Evolutionary conservation across 2,113 vertebrate species (phyloP), one percentile per base, ranked within the genome.

Genomic region (Gallinago media): DNA sequence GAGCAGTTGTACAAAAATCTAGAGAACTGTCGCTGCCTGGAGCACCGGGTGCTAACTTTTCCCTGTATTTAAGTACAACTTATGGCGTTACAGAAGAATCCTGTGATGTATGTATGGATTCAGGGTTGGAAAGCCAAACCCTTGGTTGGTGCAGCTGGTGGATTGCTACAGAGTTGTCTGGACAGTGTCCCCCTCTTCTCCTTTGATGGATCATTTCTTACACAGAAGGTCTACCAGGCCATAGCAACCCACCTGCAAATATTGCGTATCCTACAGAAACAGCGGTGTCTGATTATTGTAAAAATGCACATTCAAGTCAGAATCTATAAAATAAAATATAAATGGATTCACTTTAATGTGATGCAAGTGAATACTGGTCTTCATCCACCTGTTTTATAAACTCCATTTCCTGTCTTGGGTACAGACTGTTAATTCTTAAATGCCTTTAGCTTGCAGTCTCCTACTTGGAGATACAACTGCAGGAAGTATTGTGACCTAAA

Each of bases 401-500:
- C 68, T 89, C 93, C 76, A 82, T 86, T 78, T 95, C 72, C 40
- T 55, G 78, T 88, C 87, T 85, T 18, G 18, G 38, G 79, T 92
- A 58, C 65, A 95, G 92, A 73, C 49, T 92, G 96, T 96, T 97
- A 97, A 96, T 96, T 96, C 95, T 85, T 87, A 91, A 96, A 91
- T 56, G 93, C 86, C 49, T 96, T 89, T 23, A 77, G 79, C 54
- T 94, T 78, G 83, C 81, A 81, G 36, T 78, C 70, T 96, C 73
- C 89, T 96, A 25, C 84, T 95, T 67, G 73, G 86, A 38, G 86
- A 91, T 96, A 83, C 91, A 96, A 85, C 62, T 68, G 84, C 91
- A 92, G 77, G 91, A 92, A 95, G 73, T 47, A 55, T 47, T 36
- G 56, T 89, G 93, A 92, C 89, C 83, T 85, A 52, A 96, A 97